Evolutionary conservation across 2,113 vertebrate species (phyloP).

Genomic region (Carollia perspicillata): DNA sequence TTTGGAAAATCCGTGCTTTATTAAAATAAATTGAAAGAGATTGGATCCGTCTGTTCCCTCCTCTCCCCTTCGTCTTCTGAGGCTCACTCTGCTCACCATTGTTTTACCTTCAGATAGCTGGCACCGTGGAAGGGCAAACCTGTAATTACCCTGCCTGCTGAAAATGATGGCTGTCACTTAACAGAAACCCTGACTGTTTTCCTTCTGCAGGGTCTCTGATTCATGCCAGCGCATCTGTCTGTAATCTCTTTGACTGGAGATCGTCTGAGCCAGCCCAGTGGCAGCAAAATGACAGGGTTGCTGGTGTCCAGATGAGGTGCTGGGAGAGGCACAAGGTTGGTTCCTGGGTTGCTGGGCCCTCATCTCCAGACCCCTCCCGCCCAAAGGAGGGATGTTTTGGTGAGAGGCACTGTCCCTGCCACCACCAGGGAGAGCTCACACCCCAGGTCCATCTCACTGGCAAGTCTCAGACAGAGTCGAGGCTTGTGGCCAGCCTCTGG

Average conservation of each 20-base stretch:
- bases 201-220: constrained; percentile 54
- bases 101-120: constrained; percentile 65
- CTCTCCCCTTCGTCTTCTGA: background rate
- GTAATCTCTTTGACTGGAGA: constrained; percentile 53
- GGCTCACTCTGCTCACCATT: constrained; percentile 31
- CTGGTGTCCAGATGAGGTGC: constrained; percentile 72
- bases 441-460: background rate
- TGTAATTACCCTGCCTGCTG: constrained; percentile 62
- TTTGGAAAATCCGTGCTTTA: constrained; percentile 63
- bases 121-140: constrained; percentile 50
- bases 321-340: constrained; percentile 72
- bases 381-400: background rate
- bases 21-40: constrained; percentile 70
- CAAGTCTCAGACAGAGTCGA: background rate
- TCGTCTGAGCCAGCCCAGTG: constrained; percentile 79
- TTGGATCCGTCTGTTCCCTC: constrained; percentile 51
- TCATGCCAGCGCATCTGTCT: constrained; percentile 65
- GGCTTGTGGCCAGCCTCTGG: background rate
- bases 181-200: constrained; percentile 60
- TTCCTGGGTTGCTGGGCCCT: constrained; percentile 71
- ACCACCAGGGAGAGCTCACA: background rate
- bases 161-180: constrained; percentile 70
- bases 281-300: constrained; percentile 77
- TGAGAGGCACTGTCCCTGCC: background rate
- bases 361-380: background rate